These are phyloP conservation scores for Sebastiscus albofasciatus DNA, from an alignment of 2,797 vertebrate species.

Conservation along the genomic window DNA sequence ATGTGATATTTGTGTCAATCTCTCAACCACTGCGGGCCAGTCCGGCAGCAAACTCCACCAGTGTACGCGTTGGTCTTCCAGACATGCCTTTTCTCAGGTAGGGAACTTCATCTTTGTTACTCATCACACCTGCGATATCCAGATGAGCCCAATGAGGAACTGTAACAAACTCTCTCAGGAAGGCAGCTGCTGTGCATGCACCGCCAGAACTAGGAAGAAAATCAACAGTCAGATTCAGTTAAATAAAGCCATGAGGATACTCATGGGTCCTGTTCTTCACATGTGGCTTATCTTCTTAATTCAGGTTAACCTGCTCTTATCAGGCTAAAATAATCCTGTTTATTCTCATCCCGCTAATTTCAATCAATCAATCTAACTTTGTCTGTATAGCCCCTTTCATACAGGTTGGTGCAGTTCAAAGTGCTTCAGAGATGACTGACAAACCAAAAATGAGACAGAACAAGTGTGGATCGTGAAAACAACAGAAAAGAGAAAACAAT, in stretches of 20 bases:
- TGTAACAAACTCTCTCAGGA: conserved; percentile 94
- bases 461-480: too few species aligned
- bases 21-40: conserved; percentile 78
- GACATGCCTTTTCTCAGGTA: conserved; percentile 97
- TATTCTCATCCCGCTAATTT: neutral
- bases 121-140: conserved; percentile 98
- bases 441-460: too few species aligned
- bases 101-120: conserved; percentile 93
- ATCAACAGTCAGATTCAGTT: neutral
- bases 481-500: too few species aligned
- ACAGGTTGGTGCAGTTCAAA: too few species aligned
- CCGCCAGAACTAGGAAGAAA: conserved; percentile 87
- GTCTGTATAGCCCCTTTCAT: too few species aligned
- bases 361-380: too few species aligned
- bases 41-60: conserved; percentile 89
- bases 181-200: conserved; percentile 96
- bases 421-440: too few species aligned
- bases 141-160: conserved; percentile 94
- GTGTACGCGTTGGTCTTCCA: conserved; percentile 92
- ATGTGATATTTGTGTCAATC: neutral
- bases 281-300: too few species aligned
- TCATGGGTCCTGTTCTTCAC: neutral
- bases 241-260: neutral
- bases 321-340: neutral
- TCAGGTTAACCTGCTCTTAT: neutral